Evolutionary conservation across 1,140 invertebrate genomes (phyloP).

Genomic region (Meteorus sp.): DNA sequence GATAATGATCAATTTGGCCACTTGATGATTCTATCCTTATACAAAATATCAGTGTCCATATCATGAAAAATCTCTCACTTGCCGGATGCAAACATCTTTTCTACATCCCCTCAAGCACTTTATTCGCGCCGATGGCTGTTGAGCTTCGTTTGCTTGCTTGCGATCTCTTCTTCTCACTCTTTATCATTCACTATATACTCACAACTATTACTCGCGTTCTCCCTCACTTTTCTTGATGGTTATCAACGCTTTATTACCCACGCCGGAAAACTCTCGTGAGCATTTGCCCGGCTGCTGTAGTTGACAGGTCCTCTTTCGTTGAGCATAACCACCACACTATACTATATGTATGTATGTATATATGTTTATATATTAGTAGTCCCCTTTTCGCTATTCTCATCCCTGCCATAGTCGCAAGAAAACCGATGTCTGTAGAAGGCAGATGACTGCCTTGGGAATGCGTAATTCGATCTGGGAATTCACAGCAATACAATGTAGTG

Average conservation of each 20-base stretch:
- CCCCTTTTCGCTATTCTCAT: too few relatives aligned
- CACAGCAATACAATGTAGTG: background rate
- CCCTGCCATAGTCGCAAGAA: too few relatives aligned
- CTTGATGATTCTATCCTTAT: too few relatives aligned
- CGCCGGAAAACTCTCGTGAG: constrained; percentile 10
- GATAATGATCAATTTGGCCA: too few relatives aligned
- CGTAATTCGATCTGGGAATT: constrained; percentile 15
- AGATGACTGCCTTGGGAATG: constrained; percentile 18
- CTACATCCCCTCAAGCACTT: constrained; percentile 3
- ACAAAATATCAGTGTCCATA: too few relatives aligned
- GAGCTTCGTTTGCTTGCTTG: too few relatives aligned
- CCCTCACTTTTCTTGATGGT: constrained; percentile 6
- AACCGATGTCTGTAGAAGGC: constrained; percentile 19
- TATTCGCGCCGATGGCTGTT: constrained; percentile 1
- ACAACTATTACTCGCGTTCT: too few relatives aligned
- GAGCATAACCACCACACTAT: background rate
- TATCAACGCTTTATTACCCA: constrained; percentile 16
- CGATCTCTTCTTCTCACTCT: too few relatives aligned
- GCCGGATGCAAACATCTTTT: background rate
- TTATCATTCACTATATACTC: too few relatives aligned
- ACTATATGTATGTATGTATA: too few relatives aligned
- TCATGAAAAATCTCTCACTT: too few relatives aligned
- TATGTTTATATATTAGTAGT: too few relatives aligned
- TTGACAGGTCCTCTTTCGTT: constrained; percentile 10
- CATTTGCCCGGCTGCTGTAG: constrained; percentile 14